Percentiles rank a stretch among this genome's conserved stretches.
phyloP scores from a whole-genome alignment of 2,888 invertebrate genomes.

The Platycnemis pennipes region DNA sequence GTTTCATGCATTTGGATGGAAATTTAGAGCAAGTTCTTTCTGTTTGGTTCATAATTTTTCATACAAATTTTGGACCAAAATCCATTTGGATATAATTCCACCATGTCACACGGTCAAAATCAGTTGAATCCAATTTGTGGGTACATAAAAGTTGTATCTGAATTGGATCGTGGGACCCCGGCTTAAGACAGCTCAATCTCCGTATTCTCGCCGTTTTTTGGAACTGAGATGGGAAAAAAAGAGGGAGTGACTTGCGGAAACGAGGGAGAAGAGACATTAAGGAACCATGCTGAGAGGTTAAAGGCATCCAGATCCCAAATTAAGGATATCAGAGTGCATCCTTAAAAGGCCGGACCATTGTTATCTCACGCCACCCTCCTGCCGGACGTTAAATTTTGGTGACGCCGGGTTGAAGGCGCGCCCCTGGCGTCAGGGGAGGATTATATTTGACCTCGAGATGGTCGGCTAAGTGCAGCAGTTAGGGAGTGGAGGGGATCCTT shows the following conservation, averaged over 20 bases:
- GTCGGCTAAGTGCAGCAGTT: background rate
- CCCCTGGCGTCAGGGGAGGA: background rate
- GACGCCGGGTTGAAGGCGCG: background rate
- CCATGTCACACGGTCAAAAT: too few species aligned
- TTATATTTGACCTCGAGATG: background rate
- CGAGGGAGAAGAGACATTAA: background rate
- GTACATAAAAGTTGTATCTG: too few species aligned
- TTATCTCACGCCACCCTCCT: background rate
- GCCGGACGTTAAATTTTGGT: background rate
- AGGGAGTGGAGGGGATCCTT: background rate
- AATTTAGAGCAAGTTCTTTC: too few species aligned
- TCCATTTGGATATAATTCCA: too few species aligned
- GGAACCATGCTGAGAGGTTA: background rate
- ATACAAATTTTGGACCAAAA: too few species aligned
- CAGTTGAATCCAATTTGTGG: too few species aligned
- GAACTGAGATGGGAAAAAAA: background rate
- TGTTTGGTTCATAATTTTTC: too few species aligned
- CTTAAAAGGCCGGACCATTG: conserved; percentile 16
- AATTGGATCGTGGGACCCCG: too few species aligned
- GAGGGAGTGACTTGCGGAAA: background rate
- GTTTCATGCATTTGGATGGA: too few species aligned
- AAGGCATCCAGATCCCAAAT: background rate
- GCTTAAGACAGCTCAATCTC: too few species aligned
- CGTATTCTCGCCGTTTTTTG: too few species aligned
- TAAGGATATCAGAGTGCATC: background rate